A percentile compares a stretch with the other conserved stretches of the same genome.
These are phyloP conservation scores for Girardinichthys multiradiatus DNA, from an alignment of 2,113 vertebrate genomes.

Conservation along the genomic window DNA sequence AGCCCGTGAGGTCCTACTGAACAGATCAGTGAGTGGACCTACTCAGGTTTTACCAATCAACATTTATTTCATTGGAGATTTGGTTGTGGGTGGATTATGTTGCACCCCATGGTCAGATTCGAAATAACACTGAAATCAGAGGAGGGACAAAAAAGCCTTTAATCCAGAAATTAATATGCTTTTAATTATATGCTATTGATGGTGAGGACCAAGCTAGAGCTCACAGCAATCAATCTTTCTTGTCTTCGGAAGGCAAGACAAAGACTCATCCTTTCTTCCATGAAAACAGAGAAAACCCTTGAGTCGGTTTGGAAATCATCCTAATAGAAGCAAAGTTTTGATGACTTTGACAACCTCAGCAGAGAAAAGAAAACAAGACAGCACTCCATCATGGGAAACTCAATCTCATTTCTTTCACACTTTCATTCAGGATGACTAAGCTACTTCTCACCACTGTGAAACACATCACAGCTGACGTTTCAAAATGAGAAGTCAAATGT, in stretches of 20 bases:
- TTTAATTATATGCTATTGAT: slow-evolving; percentile 7
- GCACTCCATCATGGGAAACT: slow-evolving; percentile 49
- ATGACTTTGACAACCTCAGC: slow-evolving; percentile 46
- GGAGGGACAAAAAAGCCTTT: not conserved
- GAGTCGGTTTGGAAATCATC: slow-evolving; percentile 59
- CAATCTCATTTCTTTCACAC: slow-evolving; percentile 34
- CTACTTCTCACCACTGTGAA: slow-evolving; percentile 37
- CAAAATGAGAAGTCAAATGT: slow-evolving; percentile 12
- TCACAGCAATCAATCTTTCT: slow-evolving; percentile 37
- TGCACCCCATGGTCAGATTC: no score
- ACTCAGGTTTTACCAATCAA: no score
- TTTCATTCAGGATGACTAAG: slow-evolving; percentile 25
- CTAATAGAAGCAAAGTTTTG: slow-evolving; percentile 55
- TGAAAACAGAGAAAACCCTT: slow-evolving; percentile 32
- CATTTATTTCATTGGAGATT: no score
- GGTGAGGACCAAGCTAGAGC: slow-evolving; percentile 4
- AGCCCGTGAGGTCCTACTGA: no score
- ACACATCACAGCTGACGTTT: slow-evolving; percentile 29
- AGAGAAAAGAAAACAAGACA: not conserved
- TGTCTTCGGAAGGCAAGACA: not conserved
- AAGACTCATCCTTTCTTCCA: slow-evolving; percentile 35
- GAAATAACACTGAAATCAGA: not conserved
- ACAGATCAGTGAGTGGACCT: no score
- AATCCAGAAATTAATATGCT: not conserved
- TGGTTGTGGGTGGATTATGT: no score